Base-by-base conservation (phyloP, 2,797 vertebrate species). In the Adrianichthys oophorus region DNA sequence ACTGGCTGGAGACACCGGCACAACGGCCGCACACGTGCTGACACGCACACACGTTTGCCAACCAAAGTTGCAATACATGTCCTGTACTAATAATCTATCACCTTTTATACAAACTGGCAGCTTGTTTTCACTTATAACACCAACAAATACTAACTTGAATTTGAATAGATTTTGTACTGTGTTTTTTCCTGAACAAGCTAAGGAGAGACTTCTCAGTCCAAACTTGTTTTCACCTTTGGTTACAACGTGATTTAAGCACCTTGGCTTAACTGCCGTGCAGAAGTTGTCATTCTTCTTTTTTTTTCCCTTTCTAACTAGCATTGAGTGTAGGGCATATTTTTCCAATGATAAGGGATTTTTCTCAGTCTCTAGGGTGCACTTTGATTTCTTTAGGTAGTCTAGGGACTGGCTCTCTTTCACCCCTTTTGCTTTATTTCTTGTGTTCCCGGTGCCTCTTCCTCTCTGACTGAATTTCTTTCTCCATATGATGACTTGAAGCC, bases 401-500 rank as follows among this genome's bases (percentile, higher is more conserved):
- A 16, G 57, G 68, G 74, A 74, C 58, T 55, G 0, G 19, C 65
- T 64, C 68, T 56, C 52, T 53, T 51, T 76, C 68, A 62, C 50
- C 76, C 54, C 18, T 53, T 62, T 62, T 46, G 41, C 60, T 79
- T 68, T 57, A 66, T 83, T 65, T 72, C 59, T 48, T 68, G 23
- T 56, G 61, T 71, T 69, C 26, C 4, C 12, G 48, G 50, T 29
- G 52, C 57, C 37, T 18, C 54, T 56, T 46, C 53, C 44, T 70
- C 46, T 75, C 64, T 61, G 63, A 57, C 46, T 29, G 67, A 49
- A 78, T 58, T 43, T 69, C 50, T 72, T 46, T 74, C 62, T 68
- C 61, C 56, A 32, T 45, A 80, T 76, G 70, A 71, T 71, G 52
- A 63, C 79, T 65, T 15, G 1, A 57, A 71, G 92, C 93, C 94